Conservation (phyloP, 2,113 vertebrate species). For the Rhabdornis inornatus region DNA sequence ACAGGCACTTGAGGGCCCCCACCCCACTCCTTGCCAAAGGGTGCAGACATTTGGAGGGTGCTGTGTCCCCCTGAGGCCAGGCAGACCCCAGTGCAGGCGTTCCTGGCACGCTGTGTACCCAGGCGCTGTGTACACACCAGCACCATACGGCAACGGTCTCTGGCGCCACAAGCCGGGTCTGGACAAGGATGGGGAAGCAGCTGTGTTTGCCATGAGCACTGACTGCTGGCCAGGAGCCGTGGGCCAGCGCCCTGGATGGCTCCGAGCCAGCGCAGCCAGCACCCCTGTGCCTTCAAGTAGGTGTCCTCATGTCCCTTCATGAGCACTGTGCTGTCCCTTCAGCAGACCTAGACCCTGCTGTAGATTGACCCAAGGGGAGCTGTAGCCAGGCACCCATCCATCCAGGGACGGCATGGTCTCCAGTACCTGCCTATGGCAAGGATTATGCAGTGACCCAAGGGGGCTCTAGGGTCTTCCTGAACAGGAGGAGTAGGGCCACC, state of each 20-base stretch:
- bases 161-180: background rate
- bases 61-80: background rate
- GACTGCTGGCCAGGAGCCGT: accelerated
- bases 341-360: background rate
- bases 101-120: background rate
- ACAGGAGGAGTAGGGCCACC: background rate
- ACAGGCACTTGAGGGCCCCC: background rate
- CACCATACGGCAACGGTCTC: background rate
- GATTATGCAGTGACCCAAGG: background rate
- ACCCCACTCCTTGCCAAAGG: background rate
- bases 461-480: background rate
- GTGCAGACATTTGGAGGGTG: background rate
- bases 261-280: accelerated
- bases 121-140: background rate
- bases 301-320: background rate
- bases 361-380: background rate
- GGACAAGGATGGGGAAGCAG: constrained; percentile 6
- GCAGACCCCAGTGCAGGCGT: accelerated
- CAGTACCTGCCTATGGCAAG: background rate
- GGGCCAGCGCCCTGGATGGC: background rate
- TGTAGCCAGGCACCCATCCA: background rate
- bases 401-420: background rate
- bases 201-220: background rate
- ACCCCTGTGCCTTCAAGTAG: background rate
- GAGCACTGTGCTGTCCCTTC: background rate